These are phyloP conservation scores for Orientallactaga sibirica DNA, from an alignment of 2,797 vertebrate species.

Conservation along the genomic window DNA sequence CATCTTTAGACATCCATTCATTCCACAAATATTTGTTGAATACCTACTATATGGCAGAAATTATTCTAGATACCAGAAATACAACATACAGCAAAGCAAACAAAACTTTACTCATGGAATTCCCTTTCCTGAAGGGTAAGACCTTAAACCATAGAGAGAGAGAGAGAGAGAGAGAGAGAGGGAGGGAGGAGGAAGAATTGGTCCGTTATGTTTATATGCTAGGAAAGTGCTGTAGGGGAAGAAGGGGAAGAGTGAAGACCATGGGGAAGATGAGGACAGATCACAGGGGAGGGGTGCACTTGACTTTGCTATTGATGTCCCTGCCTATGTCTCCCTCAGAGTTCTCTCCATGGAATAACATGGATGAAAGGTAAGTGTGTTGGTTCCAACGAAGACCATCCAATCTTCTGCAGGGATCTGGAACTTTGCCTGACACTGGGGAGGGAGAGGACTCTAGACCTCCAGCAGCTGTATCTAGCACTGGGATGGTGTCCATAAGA, in stretches of 20 bases:
- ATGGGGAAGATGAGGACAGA: rapidly evolving
- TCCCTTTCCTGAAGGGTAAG: background rate
- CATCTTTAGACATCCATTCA: background rate
- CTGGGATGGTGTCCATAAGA: background rate
- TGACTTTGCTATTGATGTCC: background rate
- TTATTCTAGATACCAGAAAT: background rate
- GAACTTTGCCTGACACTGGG: rapidly evolving
- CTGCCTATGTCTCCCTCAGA: background rate
- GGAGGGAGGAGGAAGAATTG: background rate
- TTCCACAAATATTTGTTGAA: background rate
- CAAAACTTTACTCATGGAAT: background rate
- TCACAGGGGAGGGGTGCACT: background rate
- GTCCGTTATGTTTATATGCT: background rate
- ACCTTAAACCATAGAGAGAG: background rate
- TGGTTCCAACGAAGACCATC: background rate
- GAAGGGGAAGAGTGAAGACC: too few relatives aligned
- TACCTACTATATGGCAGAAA: background rate
- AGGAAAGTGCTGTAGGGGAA: background rate
- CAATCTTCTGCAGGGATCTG: background rate
- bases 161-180: too few relatives aligned
- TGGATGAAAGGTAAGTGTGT: background rate
- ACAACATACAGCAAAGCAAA: background rate
- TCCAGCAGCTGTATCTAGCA: background rate
- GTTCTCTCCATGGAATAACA: background rate
- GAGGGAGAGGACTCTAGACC: background rate